Evolutionary conservation across 2,888 invertebrate genomes (phyloP), one percentile per base, ranked within the genome.

Genomic region (Vanessa cardui): DNA sequence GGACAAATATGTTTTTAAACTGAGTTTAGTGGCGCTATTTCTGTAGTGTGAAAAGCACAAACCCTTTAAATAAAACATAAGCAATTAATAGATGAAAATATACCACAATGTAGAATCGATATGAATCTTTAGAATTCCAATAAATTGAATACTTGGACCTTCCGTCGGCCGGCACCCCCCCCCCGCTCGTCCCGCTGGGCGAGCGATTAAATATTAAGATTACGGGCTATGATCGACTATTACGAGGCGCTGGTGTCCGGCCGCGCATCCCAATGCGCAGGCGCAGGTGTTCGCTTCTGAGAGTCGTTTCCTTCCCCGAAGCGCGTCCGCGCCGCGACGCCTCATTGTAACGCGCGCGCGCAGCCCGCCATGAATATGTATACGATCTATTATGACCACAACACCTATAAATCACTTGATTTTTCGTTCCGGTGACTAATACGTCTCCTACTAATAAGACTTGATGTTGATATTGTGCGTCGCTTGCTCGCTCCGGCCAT

Each of bases 221-320:
- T 68, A 66, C 68, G 62, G 64, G 44, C 65, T 20, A 49, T 54
- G 62, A 62, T 58, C 63, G 63, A 62, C 72, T 67, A 72, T 69
- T 66, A 67, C 64, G 50, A 45, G 64, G 66, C 61, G 65, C 71
- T 70, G 69, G 64, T 68, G 72, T 56, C 69, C 59, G 63, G 62
- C 21, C 65, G 73, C 73, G 76, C 79, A 77, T 76, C 72, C 64
- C 74, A 72, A 77, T 73, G 71, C 58, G 56, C 18, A 68, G 71
- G 73, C 71, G 73, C 78, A 78, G 78, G 78, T 80, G 81, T 74
- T 72, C 74, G 77, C 78, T 83, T 84, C 83, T 83, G 80, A 82
- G 83, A 81, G 81, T 44, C 78, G 85, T 83, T 87, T 88, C 87
- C 87, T 87, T 86, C 87, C 82, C 83, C 83, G 87, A 87, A 86